Percentiles rank a stretch among this genome's conserved stretches.
phyloP scores from a whole-genome alignment of 2,888 invertebrate species.

The Eledona agricola region DNA sequence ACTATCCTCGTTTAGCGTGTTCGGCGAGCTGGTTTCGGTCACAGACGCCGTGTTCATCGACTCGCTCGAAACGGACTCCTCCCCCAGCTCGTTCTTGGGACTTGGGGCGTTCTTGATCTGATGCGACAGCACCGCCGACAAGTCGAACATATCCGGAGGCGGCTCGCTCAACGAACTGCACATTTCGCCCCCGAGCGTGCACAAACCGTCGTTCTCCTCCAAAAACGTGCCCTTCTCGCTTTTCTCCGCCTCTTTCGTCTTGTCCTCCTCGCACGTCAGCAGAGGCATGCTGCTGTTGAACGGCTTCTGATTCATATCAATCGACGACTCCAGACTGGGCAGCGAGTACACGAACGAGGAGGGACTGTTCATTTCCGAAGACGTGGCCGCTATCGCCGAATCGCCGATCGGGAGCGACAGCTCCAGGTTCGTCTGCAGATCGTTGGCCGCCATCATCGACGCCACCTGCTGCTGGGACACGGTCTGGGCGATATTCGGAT shows the following conservation, averaged over 20 bases:
- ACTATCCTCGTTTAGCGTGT: slow-evolving; percentile 54
- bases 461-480: slow-evolving; percentile 59
- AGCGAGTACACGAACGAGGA: slow-evolving; percentile 56
- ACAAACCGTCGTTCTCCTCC: slow-evolving; percentile 53
- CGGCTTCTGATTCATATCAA: slow-evolving; percentile 57
- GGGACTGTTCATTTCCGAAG: slow-evolving; percentile 57
- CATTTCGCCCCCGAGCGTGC: slow-evolving; percentile 58
- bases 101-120: slow-evolving; percentile 8
- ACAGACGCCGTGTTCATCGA: slow-evolving; percentile 41
- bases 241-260: slow-evolving; percentile 4
- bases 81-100: slow-evolving; percentile 4
- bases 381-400: slow-evolving; percentile 67
- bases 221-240: slow-evolving; percentile 31
- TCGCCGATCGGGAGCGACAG: slow-evolving; percentile 77
- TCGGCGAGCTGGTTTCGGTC: slow-evolving; percentile 50
- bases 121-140: slow-evolving; percentile 39
- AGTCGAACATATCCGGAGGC: slow-evolving; percentile 61
- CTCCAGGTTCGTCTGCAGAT: slow-evolving; percentile 64
- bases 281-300: slow-evolving; percentile 68
- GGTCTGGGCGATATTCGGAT: slow-evolving; percentile 74
- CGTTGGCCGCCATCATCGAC: slow-evolving; percentile 52
- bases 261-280: slow-evolving; percentile 59
- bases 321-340: slow-evolving; percentile 57
- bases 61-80: slow-evolving; percentile 21
- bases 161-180: slow-evolving; percentile 62